Percentiles rank a stretch among this genome's conserved stretches.
These are phyloP conservation scores for Chiropotes sagulatus DNA, from an alignment of 2,797 vertebrate genomes.

Conservation along the genomic window DNA sequence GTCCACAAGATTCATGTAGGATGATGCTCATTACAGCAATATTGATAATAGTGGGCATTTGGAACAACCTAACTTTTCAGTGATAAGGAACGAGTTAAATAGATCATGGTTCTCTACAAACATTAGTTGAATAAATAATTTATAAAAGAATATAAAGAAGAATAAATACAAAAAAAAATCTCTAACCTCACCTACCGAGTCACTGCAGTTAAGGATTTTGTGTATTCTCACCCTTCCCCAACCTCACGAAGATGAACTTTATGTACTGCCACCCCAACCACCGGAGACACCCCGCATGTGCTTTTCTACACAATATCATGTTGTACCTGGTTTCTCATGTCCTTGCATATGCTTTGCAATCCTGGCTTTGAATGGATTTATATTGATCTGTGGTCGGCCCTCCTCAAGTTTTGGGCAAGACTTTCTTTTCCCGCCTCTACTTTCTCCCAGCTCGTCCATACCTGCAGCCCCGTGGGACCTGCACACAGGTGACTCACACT, in stretches of 20 bases:
- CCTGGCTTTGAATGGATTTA: background rate
- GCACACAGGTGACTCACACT: background rate
- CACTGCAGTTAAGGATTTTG: background rate
- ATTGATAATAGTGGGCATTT: background rate
- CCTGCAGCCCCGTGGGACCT: background rate
- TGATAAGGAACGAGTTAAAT: background rate
- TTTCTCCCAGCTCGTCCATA: background rate
- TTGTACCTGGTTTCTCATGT: background rate
- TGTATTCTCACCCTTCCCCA: too few relatives aligned
- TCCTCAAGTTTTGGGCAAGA: background rate
- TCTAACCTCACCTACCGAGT: background rate
- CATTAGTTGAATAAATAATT: background rate
- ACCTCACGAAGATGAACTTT: too few relatives aligned
- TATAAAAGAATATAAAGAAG: background rate
- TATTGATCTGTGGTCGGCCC: fast-evolving
- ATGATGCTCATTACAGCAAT: background rate
- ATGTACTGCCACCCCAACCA: fast-evolving
- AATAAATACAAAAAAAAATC: background rate
- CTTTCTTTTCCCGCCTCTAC: background rate
- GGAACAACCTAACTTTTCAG: background rate
- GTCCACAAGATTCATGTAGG: fast-evolving
- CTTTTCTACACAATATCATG: background rate
- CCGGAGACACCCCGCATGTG: fast-evolving
- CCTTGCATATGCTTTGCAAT: background rate
- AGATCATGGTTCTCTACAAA: background rate